Evolutionary conservation across 2,797 vertebrate genomes (phyloP).

Genomic region (Trachops cirrhosus): DNA sequence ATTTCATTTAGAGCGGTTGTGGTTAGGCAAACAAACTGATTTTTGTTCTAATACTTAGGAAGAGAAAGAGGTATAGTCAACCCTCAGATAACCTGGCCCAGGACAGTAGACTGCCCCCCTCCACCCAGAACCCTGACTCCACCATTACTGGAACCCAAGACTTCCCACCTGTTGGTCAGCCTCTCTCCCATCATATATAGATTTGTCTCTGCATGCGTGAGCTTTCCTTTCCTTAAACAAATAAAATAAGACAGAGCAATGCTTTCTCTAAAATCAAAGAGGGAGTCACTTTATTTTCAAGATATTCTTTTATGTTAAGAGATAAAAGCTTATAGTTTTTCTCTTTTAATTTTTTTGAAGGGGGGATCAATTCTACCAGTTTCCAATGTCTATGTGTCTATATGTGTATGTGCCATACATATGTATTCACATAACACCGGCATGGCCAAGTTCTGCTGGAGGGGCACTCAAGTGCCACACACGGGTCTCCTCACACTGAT

Average conservation of each 20-base stretch:
- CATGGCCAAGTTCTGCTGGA: conserved; percentile 64
- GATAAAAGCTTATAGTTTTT: conserved; percentile 70
- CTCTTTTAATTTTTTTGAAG: conserved; percentile 65
- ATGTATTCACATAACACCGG: conserved; percentile 74
- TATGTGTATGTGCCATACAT: conserved; percentile 76
- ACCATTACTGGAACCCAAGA: conserved; percentile 18
- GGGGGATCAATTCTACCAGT: conserved; percentile 79
- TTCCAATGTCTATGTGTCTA: conserved; percentile 71
- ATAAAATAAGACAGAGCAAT: neutral
- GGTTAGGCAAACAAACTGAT: neutral
- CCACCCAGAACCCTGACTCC: neutral
- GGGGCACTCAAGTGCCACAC: conserved; percentile 21
- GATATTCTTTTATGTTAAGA: conserved; percentile 62
- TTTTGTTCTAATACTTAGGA: neutral
- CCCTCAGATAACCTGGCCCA: conserved; percentile 28
- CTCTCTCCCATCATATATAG: neutral
- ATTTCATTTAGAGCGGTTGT: neutral
- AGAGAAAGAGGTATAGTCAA: neutral
- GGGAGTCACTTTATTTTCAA: conserved; percentile 45
- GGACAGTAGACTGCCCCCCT: neutral
- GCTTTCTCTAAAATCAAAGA: conserved; percentile 59
- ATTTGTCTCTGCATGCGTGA: conserved; percentile 42
- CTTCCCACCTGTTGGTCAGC: conserved; percentile 41
- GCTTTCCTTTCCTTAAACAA: conserved; percentile 29
- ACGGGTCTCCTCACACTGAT: conserved; percentile 22